Base-by-base conservation (phyloP, 2,113 vertebrate genomes). In the Xiphophorus maculatus region DNA sequence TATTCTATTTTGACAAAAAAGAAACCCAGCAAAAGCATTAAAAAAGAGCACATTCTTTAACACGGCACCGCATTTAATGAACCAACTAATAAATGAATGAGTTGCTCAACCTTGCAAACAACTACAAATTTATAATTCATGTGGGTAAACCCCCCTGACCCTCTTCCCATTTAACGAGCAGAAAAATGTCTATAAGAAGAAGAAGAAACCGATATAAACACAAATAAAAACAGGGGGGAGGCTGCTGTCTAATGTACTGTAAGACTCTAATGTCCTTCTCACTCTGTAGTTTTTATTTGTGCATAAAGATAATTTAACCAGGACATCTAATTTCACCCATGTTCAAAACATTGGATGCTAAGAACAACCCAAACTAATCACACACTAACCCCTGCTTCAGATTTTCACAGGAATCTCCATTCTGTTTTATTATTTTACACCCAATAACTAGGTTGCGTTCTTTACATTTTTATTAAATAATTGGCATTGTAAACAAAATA, bases 91-190 rank as follows among this genome's bases (percentile, higher is more conserved):
- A 75, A 87, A 84, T 70, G 79, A 84, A 80, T 35, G 51, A 40
- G 61, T 7, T 19, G 73, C 66, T 85, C 73, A 77, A 74, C 65
- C 48, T 80, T 72, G 81, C 73, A 86, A 85, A 87, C 67, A 72
- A 78, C 70, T 54, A 71, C 70, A 51, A 76, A 72, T 77, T 80
- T 69, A 71, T 84, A 86, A 82, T 73, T 84, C 76, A 87, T 66
- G 62, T 63, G 44, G 67, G 37, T 78, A 72, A 29, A 12, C 66
- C 29, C 29, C 60, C 33, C 40, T 42, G 40, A 42, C 3, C 40
- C 3, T 15, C 3, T 42, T 15, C 40, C 13, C 2, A 13, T 10
- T 37, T 51, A 76, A 65, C 60, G 54, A 58, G 66, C 85, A 81
- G 76, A 88, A 77, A 72, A 74, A 72, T 14, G 4, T 42, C 14